phyloP scores from a whole-genome alignment of 1,140 invertebrate species.

The Drosophila yakuba region DNA sequence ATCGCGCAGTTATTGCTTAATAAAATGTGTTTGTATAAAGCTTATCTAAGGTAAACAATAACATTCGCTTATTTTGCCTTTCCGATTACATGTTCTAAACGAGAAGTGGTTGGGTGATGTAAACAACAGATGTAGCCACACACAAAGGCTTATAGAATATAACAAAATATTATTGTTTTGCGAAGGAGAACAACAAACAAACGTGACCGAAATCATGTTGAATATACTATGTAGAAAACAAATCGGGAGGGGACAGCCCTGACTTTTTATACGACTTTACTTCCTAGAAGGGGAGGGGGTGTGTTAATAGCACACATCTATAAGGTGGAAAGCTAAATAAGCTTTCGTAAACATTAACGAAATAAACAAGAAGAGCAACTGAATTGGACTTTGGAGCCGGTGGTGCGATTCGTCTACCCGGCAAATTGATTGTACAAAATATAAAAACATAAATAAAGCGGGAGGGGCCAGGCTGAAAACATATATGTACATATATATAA shows the following conservation, averaged over 20 bases:
- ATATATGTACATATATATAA: not conserved
- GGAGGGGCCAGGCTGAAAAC: not conserved
- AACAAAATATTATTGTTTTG: constrained; percentile 50
- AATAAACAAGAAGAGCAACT: constrained; percentile 12
- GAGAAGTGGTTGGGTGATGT: constrained; percentile 25
- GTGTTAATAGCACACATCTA: constrained; percentile 12
- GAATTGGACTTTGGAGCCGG: constrained; percentile 58
- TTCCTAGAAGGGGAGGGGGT: constrained; percentile 41
- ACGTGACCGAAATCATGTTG: constrained; percentile 65
- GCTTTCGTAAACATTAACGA: constrained; percentile 25
- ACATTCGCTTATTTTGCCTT: constrained; percentile 7
- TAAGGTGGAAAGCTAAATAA: constrained; percentile 21
- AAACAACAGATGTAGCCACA: constrained; percentile 37
- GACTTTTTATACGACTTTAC: constrained; percentile 4
- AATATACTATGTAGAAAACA: constrained; percentile 10
- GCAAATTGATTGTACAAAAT: constrained; percentile 47
- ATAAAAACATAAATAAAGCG: constrained; percentile 42
- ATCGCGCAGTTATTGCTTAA: constrained; percentile 7
- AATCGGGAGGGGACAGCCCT: constrained; percentile 3
- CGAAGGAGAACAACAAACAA: constrained; percentile 32
- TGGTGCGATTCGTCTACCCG: constrained; percentile 31
- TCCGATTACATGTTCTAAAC: constrained; percentile 28
- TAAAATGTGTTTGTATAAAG: constrained; percentile 18
- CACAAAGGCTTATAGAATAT: not conserved
- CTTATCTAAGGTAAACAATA: constrained; percentile 33